Conservation (phyloP, 2,113 vertebrate species). For the Corythaeola cristata region DNA sequence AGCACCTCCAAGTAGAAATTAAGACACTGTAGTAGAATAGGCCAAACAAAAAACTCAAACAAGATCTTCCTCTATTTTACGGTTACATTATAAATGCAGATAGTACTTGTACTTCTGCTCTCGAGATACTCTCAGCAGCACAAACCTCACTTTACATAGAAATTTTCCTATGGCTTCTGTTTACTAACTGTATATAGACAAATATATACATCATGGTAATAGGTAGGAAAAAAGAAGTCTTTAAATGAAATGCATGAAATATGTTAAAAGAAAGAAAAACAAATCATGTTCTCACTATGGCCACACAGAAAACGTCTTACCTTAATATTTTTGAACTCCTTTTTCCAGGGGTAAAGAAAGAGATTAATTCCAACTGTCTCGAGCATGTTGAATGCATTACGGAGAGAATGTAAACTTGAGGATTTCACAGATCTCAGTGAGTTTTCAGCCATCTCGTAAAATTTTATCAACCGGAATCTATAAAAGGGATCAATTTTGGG, state of each 20-base stretch:
- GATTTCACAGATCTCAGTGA: slow-evolving; percentile 85
- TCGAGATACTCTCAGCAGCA: neutral
- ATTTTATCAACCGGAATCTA: slow-evolving; percentile 91
- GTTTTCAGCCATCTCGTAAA: slow-evolving; percentile 91
- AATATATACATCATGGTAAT: neutral
- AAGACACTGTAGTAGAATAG: neutral
- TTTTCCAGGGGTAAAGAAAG: slow-evolving; percentile 98
- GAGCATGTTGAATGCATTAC: slow-evolving; percentile 86
- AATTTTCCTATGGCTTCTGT: neutral
- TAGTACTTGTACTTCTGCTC: neutral
- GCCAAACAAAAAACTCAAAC: neutral
- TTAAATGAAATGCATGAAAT: neutral
- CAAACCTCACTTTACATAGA: neutral
- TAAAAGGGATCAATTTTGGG: slow-evolving; percentile 90
- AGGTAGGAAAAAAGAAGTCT: neutral
- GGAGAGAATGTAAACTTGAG: slow-evolving; percentile 85
- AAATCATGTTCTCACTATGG: neutral
- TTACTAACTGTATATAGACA: neutral
- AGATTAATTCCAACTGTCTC: slow-evolving; percentile 94
- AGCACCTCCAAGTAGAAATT: neutral
- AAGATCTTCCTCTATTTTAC: neutral
- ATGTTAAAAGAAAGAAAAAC: neutral
- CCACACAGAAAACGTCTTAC: slow-evolving; percentile 67
- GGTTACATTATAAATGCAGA: neutral
- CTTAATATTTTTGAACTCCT: slow-evolving; percentile 97